phyloP scores from a whole-genome alignment of 2,113 vertebrate genomes.

The Danionella cerebrum region DNA sequence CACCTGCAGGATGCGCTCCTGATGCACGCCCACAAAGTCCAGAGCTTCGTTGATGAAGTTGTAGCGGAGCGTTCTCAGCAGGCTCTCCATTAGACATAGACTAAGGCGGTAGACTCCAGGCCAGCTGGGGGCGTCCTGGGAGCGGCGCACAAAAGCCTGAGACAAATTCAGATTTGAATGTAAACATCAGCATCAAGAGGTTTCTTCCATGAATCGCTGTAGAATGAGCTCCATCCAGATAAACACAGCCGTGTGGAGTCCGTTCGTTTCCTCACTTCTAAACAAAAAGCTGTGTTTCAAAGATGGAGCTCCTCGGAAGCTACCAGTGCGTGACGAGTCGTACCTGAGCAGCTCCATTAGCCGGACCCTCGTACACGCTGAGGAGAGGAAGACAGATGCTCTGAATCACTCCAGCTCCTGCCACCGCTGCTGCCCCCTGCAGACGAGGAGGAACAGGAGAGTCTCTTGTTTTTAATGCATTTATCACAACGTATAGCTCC shows the following conservation, averaged over 20 bases:
- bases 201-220: no score
- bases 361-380: constrained; percentile 84
- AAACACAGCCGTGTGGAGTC: no score
- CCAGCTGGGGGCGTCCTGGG: constrained; percentile 88
- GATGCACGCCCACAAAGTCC: constrained; percentile 93
- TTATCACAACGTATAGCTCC: no score
- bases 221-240: no score
- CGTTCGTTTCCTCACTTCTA: no score
- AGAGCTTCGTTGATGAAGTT: constrained; percentile 90
- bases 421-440: constrained; percentile 87
- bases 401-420: constrained; percentile 86
- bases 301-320: no score
- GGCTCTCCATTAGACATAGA: constrained; percentile 88
- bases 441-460: constrained; percentile 2
- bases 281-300: no score
- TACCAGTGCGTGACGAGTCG: not conserved
- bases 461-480: not conserved
- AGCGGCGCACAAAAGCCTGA: constrained; percentile 76
- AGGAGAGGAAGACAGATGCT: constrained; percentile 90
- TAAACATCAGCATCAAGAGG: no score
- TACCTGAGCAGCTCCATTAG: constrained; percentile 80
- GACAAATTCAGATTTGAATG: constrained; percentile 16
- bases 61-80: constrained; percentile 92
- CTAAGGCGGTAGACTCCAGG: constrained; percentile 88
- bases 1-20: constrained; percentile 90